A percentile compares a stretch with the other conserved stretches of the same genome.
These are phyloP conservation scores for Hydrotaea diabolus DNA, from an alignment of 2,888 invertebrate species.

Conservation along the genomic window DNA sequence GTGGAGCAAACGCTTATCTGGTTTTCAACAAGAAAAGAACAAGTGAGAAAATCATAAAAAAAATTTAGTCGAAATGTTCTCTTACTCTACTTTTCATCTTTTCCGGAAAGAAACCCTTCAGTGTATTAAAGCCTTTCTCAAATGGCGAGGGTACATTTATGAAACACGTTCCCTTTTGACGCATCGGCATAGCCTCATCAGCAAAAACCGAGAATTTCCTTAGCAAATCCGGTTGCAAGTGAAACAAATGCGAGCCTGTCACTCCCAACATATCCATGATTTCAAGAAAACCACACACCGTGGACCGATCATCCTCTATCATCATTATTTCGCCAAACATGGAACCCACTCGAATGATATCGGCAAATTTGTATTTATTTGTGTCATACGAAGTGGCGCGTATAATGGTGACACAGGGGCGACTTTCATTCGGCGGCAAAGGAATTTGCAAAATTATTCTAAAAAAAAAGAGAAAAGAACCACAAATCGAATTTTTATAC, in stretches of 20 bases:
- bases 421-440: slow-evolving; percentile 78
- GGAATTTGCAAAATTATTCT: slow-evolving; percentile 77
- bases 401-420: slow-evolving; percentile 82
- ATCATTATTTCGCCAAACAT: slow-evolving; percentile 85
- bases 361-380: slow-evolving; percentile 81
- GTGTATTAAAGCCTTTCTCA: slow-evolving; percentile 83
- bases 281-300: slow-evolving; percentile 82
- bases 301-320: slow-evolving; percentile 84
- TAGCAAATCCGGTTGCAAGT: slow-evolving; percentile 83
- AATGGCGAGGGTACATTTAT: slow-evolving; percentile 84
- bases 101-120: slow-evolving; percentile 84
- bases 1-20: slow-evolving; percentile 84
- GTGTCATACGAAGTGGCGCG: slow-evolving; percentile 82
- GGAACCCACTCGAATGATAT: slow-evolving; percentile 83
- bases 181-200: slow-evolving; percentile 84
- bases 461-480: background rate
- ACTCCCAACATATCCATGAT: slow-evolving; percentile 84
- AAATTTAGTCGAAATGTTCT: too few relatives aligned
- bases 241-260: slow-evolving; percentile 82
- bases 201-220: slow-evolving; percentile 83
- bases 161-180: slow-evolving; percentile 84
- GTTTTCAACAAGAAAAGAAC: background rate
- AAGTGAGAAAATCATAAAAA: too few relatives aligned
- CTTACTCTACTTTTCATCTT: slow-evolving; percentile 84
- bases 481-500: background rate